phyloP scores from a whole-genome alignment of 2,797 vertebrate genomes.

The Gymnodraco acuticeps region DNA sequence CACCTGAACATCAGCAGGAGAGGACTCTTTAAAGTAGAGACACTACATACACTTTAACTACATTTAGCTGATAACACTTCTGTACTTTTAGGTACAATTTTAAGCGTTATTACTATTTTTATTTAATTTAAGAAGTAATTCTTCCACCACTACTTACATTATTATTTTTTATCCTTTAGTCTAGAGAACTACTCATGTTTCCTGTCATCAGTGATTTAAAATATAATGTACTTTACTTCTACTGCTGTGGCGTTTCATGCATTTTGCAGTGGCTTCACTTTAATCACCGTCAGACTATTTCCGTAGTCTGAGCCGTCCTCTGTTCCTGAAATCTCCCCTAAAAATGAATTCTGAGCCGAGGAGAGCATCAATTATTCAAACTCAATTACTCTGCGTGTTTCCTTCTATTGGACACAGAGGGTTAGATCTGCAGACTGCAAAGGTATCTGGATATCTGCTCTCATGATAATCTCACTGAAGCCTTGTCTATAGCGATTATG shows the following conservation, averaged over 20 bases:
- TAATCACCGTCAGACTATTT: constrained; percentile 1
- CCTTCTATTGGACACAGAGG: constrained; percentile 16
- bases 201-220: not conserved
- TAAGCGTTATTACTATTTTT: too few species aligned
- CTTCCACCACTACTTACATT: not conserved
- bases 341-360: constrained; percentile 37
- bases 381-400: constrained; percentile 46
- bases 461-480: not conserved
- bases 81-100: too few species aligned
- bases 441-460: constrained; percentile 29
- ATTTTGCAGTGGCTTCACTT: constrained; percentile 14
- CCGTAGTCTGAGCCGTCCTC: not conserved
- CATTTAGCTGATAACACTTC: too few species aligned
- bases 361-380: constrained; percentile 68
- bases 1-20: too few species aligned
- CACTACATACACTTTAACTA: too few species aligned
- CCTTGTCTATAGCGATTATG: not conserved
- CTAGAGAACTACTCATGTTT: not conserved
- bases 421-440: constrained; percentile 20
- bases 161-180: too few species aligned
- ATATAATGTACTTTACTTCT: not conserved
- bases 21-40: too few species aligned
- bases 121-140: too few species aligned
- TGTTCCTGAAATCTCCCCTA: constrained; percentile 33
- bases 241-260: not conserved